Conservation (phyloP, 1,140 invertebrate genomes). For the Muscidifurax raptorellus region DNA sequence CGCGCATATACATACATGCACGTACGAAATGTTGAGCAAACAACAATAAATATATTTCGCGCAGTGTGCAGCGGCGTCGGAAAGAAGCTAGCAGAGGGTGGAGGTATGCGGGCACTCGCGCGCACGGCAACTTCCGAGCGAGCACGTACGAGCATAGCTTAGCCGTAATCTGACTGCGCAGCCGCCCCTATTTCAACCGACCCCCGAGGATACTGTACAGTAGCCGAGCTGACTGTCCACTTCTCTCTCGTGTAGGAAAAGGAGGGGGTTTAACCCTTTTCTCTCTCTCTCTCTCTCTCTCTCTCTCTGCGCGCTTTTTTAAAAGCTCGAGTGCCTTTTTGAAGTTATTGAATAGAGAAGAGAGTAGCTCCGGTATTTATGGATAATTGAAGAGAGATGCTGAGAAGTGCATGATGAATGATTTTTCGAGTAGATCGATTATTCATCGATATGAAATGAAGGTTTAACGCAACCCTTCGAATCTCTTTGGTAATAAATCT, state of each 20-base stretch:
- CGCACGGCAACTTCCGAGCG: constrained; percentile 67
- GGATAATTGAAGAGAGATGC: background rate
- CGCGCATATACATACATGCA: constrained; percentile 38
- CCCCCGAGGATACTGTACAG: constrained; percentile 46
- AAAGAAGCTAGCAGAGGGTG: constrained; percentile 16
- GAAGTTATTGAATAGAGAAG: background rate
- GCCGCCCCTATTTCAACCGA: constrained; percentile 68
- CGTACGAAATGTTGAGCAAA: constrained; percentile 71
- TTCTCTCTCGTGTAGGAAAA: background rate
- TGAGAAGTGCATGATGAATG: background rate
- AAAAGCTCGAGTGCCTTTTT: background rate
- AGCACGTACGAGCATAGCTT: constrained; percentile 76
- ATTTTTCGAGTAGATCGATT: background rate
- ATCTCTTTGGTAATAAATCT: too few relatives aligned
- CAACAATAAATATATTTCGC: constrained; percentile 77
- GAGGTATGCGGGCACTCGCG: constrained; percentile 36
- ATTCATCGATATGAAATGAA: background rate
- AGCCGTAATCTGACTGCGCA: constrained; percentile 75
- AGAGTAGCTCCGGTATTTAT: background rate
- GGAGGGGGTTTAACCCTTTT: background rate
- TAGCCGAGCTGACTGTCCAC: constrained; percentile 3
- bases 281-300: background rate
- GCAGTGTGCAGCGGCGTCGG: constrained; percentile 45
- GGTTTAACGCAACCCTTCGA: too few relatives aligned
- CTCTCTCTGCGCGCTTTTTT: background rate